Conservation (phyloP, 2,113 vertebrate species). For the Alligator sinensis region DNA sequence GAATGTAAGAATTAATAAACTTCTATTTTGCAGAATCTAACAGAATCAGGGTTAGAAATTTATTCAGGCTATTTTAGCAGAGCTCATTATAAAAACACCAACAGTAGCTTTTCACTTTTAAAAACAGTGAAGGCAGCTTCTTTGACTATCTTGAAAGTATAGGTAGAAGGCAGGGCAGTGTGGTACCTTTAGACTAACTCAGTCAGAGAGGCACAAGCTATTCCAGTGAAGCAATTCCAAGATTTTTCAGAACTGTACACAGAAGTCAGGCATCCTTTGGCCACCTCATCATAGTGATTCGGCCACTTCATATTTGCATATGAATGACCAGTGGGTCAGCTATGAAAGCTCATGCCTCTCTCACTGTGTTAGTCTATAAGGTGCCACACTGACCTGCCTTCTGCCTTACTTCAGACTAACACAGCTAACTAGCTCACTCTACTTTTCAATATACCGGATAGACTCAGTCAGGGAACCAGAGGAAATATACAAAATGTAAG, state of each 20-base stretch:
- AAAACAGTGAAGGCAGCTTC: not conserved
- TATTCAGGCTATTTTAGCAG: not conserved
- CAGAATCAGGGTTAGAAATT: not conserved
- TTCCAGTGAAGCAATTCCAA: constrained; percentile 18
- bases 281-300: constrained; percentile 29
- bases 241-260: constrained; percentile 43
- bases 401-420: too few relatives aligned
- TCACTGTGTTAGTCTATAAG: too few relatives aligned
- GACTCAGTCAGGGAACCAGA: too few relatives aligned
- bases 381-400: too few relatives aligned
- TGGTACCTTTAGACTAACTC: too few relatives aligned
- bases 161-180: too few relatives aligned
- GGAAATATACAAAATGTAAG: not conserved
- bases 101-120: not conserved
- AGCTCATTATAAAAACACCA: not conserved
- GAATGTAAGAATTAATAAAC: not conserved
- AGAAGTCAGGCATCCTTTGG: constrained; percentile 61
- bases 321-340: not conserved
- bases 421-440: too few relatives aligned
- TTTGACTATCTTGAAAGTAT: not conserved
- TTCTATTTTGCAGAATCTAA: not conserved
- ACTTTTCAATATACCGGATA: too few relatives aligned
- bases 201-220: not conserved
- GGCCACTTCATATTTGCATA: not conserved
- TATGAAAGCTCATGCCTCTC: not conserved